A percentile compares a stretch with the other conserved stretches of the same genome.
Evolutionary conservation across 37 sponge, comb jelly and placozoan genomes (phyloP).

Genomic region (Crambe crambe): DNA sequence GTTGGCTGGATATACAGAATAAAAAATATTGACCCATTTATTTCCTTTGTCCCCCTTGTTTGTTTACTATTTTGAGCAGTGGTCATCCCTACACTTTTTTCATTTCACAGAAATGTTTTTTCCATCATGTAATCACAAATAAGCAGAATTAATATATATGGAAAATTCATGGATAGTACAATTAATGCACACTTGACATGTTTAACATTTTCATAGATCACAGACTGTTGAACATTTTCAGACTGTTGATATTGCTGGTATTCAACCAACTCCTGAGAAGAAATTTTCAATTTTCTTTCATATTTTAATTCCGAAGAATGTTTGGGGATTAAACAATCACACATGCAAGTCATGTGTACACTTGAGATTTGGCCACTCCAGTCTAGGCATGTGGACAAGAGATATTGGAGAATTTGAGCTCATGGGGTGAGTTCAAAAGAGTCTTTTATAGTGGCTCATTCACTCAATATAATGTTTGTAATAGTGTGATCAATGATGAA

Average conservation of each 20-base stretch:
- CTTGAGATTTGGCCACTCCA: neutral
- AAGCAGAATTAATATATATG: too few relatives aligned
- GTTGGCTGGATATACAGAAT: too few relatives aligned
- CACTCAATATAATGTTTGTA: neutral
- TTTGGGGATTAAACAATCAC: neutral
- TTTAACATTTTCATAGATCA: too few relatives aligned
- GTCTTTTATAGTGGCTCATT: neutral
- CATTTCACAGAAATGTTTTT: too few relatives aligned
- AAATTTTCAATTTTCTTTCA: neutral
- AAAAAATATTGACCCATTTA: too few relatives aligned
- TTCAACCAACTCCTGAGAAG: neutral
- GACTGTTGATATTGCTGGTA: neutral
- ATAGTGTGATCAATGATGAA: neutral
- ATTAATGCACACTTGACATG: too few relatives aligned
- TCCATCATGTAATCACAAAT: too few relatives aligned
- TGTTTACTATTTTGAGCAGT: too few relatives aligned
- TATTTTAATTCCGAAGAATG: neutral
- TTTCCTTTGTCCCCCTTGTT: too few relatives aligned
- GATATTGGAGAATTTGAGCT: neutral
- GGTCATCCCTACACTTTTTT: too few relatives aligned
- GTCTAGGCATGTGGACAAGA: neutral
- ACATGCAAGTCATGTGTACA: neutral
- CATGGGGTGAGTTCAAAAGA: neutral
- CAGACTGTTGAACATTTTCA: too few relatives aligned
- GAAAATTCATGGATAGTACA: too few relatives aligned